These are phyloP conservation scores for Anthoscopus minutus DNA, from an alignment of 2,113 vertebrate species.

Conservation along the genomic window DNA sequence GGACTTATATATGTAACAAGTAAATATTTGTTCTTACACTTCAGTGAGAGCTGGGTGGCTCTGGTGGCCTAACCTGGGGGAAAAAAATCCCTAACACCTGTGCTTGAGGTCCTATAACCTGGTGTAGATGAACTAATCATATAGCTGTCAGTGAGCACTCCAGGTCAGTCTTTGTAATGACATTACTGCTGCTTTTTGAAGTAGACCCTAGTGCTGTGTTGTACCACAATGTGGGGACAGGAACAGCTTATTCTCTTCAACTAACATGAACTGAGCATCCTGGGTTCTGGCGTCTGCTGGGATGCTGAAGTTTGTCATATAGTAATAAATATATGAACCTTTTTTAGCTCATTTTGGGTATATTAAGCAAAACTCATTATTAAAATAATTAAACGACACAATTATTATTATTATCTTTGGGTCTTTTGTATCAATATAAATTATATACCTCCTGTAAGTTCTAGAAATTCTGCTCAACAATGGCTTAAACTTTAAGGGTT, in stretches of 20 bases:
- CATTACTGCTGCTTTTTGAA: neutral
- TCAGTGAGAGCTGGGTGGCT: neutral
- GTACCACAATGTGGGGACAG: fast-evolving
- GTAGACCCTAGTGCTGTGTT: neutral
- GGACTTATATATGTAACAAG: neutral
- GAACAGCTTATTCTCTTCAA: neutral
- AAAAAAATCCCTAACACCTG: neutral
- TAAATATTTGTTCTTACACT: neutral
- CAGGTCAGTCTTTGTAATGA: neutral
- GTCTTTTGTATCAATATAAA: neutral
- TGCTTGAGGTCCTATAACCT: neutral
- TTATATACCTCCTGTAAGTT: neutral
- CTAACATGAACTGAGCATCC: neutral
- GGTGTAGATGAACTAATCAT: neutral
- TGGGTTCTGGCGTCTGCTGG: neutral
- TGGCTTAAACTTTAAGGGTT: neutral
- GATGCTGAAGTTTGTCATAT: neutral
- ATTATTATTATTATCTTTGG: neutral
- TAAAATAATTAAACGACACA: neutral
- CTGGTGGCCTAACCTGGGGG: neutral
- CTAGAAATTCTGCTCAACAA: neutral
- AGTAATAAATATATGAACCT: neutral
- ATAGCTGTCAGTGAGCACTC: neutral
- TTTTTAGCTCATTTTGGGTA: neutral
- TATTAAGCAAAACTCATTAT: neutral